phyloP scores from a whole-genome alignment of 1,140 invertebrate genomes.

The Lordiphosa clarofinis region DNA sequence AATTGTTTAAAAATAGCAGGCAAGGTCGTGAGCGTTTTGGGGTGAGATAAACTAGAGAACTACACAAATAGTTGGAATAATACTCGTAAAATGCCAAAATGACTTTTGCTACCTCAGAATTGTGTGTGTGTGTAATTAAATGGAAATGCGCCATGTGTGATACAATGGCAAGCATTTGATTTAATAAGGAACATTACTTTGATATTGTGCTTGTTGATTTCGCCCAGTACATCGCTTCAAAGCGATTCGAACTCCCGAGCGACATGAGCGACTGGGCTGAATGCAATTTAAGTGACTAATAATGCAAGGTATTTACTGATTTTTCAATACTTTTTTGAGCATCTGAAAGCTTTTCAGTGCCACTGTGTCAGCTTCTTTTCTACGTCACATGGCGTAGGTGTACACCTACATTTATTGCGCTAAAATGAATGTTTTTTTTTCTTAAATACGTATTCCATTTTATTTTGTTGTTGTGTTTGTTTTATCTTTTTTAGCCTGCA shows the following conservation, averaged over 20 bases:
- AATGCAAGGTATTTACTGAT: too few species aligned
- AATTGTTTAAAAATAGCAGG: conserved; percentile 52
- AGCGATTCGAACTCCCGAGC: too few species aligned
- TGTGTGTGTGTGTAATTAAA: conserved; percentile 13
- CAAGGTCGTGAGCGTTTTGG: conserved; percentile 54
- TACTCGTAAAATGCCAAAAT: conserved; percentile 23
- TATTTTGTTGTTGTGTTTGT: conserved; percentile 40
- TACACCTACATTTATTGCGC: conserved; percentile 51
- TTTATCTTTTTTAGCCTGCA: conserved; percentile 48
- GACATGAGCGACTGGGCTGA: too few species aligned
- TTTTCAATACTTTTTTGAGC: too few species aligned
- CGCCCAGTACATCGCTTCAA: too few species aligned
- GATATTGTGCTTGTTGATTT: too few species aligned
- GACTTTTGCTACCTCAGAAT: conserved; percentile 20
- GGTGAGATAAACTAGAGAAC: conserved; percentile 28
- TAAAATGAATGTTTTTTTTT: conserved; percentile 47
- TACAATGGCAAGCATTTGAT: conserved; percentile 6
- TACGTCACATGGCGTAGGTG: conserved; percentile 40
- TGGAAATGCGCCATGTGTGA: conserved; percentile 17
- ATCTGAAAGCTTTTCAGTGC: conserved; percentile 14
- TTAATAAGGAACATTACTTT: too few species aligned
- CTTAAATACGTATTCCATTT: conserved; percentile 25
- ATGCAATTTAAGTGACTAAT: too few species aligned
- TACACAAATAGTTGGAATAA: conserved; percentile 12
- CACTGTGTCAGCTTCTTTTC: conserved; percentile 42